Evolutionary conservation across 2,888 invertebrate genomes (phyloP), one percentile per base, ranked within the genome.

Genomic region (Serrognathus titanus): DNA sequence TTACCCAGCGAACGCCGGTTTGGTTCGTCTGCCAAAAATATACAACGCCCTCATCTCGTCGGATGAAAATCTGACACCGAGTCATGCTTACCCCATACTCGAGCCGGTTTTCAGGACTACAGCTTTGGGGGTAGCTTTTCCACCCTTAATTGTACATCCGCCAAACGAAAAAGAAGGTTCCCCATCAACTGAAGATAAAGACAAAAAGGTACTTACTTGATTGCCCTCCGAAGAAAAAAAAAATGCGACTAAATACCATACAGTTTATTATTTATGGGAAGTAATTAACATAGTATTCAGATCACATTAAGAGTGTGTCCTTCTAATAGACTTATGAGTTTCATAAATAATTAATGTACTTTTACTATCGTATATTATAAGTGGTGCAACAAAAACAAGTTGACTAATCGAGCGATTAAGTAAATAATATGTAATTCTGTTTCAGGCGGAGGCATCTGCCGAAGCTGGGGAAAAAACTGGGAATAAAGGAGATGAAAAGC

Each of bases 1-100:
- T 10, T 35, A 62, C n/a, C 48, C 78, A 2, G 66, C 71, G 16
- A 66, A 69, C 43, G 76, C 76, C 20, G 80, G 81, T 3, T 80
- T 85, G 0, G 81, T 84, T 31, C 83, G 86, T 60, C 81, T 87
- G 1, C 90, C 90, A 0, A 88, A 87, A 73, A 87, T 90, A 36
- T 90, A 90, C 80, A 90, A 90, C 73, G 89, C 90, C 0, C 81
- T 90, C 54, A 88, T 90, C 71, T 89, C 88, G 2, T 88, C 89
- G 4, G 87, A 88, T 70, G 89, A 89, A 71, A 88, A 88, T 73
- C 75, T 90, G 52, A 83, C 86, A 51, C 88, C 90, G 1, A 90
- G 89, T 67, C 84, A 88, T 57, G 88, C 89, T 0, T 88, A 82
- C 73, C 89, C 90, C 0, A 85, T 89, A 43, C 85, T 88, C 63